Evolutionary conservation across 2,797 vertebrate genomes (phyloP).

Genomic region (Selene dorsalis): DNA sequence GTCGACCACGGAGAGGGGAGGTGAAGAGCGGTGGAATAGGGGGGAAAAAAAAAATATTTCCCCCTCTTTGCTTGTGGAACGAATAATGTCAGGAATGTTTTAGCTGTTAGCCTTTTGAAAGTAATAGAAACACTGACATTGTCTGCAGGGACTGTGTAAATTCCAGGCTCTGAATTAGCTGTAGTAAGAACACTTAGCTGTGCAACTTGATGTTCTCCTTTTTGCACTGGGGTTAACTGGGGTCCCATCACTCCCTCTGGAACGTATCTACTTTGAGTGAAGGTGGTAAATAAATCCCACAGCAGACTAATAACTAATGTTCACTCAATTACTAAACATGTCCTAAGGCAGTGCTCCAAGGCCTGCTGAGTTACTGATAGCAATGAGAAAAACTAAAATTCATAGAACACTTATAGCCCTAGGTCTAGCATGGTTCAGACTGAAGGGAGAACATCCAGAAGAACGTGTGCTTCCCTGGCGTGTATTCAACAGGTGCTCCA

Average conservation of each 20-base stretch:
- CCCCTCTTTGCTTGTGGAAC: slow-evolving; percentile 47
- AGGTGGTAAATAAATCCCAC: slow-evolving; percentile 58
- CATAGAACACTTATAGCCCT: slow-evolving; percentile 7
- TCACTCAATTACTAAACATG: slow-evolving; percentile 77
- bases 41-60: slow-evolving; percentile 29
- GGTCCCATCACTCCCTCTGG: slow-evolving; percentile 53
- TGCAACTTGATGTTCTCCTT: slow-evolving; percentile 43
- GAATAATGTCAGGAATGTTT: slow-evolving; percentile 59
- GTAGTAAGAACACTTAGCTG: slow-evolving; percentile 29
- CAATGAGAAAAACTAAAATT: slow-evolving; percentile 60
- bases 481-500: slow-evolving; percentile 17
- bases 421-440: slow-evolving; percentile 25
- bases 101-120: slow-evolving; percentile 33
- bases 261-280: slow-evolving; percentile 44
- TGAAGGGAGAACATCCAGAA: slow-evolving; percentile 25
- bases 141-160: slow-evolving; percentile 59
- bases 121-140: slow-evolving; percentile 36
- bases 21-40: slow-evolving; percentile 33
- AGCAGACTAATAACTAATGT: slow-evolving; percentile 66
- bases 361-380: slow-evolving; percentile 63
- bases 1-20: slow-evolving; percentile 43
- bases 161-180: slow-evolving; percentile 56
- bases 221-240: slow-evolving; percentile 51
- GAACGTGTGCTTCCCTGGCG: slow-evolving; percentile 1
- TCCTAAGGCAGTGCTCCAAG: slow-evolving; percentile 74